Percentiles rank a stretch among this genome's conserved stretches.
phyloP scores from a whole-genome alignment of 53 echinoderm and acorn worm genomes.

The Crossaster papposus region DNA sequence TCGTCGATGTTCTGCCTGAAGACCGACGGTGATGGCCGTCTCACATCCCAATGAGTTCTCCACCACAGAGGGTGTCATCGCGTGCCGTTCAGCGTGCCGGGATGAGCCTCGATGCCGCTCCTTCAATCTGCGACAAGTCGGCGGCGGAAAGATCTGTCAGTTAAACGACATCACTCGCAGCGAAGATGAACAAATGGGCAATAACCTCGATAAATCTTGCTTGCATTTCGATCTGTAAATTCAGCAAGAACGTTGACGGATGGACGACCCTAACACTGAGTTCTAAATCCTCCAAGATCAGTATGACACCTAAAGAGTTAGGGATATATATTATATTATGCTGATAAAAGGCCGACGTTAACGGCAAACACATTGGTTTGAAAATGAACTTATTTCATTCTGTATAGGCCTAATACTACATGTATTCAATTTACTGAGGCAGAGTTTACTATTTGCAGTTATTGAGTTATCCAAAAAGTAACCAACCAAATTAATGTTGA shows the following conservation, averaged over 20 bases:
- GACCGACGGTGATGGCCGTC: background rate
- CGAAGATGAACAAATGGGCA: background rate
- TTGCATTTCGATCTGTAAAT: background rate
- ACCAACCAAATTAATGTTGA: no score
- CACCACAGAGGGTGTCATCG: background rate
- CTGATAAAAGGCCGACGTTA: no score
- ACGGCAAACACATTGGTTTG: no score
- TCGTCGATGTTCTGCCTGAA: background rate
- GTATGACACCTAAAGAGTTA: background rate
- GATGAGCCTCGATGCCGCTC: background rate
- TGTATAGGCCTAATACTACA: no score
- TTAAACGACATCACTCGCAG: conserved; percentile 9
- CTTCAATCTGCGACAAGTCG: conserved; percentile 8
- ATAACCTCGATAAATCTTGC: background rate
- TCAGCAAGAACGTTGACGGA: background rate
- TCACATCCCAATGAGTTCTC: conserved; percentile 1
- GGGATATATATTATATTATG: background rate
- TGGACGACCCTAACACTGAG: background rate
- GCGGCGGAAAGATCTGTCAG: background rate
- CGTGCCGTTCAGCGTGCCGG: background rate
- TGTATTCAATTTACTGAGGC: no score
- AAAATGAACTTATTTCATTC: no score
- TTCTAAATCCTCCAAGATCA: background rate
- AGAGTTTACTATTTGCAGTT: no score
- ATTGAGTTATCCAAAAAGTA: no score